phyloP scores from a whole-genome alignment of 2,113 vertebrate genomes.

The Rhea americana region DNA sequence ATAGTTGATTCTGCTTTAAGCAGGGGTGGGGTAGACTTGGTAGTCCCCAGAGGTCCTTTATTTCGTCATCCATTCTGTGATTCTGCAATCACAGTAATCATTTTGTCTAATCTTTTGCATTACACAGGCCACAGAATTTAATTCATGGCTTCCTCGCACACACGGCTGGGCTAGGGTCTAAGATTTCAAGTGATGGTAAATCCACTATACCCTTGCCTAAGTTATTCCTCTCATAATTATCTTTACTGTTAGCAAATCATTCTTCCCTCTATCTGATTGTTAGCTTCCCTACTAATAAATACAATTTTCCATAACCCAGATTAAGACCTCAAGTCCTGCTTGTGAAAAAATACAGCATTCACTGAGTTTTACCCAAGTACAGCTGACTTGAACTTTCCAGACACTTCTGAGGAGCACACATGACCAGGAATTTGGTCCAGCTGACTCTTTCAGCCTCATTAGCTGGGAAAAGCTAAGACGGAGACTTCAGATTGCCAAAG shows the following conservation, averaged over 20 bases:
- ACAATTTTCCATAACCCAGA: not conserved
- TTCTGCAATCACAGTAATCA: not conserved
- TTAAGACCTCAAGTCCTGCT: not conserved
- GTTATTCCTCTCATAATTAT: not conserved
- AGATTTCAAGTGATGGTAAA: not conserved
- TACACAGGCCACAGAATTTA: not conserved
- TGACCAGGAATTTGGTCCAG: not conserved
- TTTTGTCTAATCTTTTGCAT: not conserved
- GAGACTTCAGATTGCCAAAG: no score
- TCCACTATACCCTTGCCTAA: not conserved
- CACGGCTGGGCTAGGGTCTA: rapidly evolving
- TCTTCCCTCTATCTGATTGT: not conserved
- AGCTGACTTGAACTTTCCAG: not conserved
- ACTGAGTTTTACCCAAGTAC: not conserved
- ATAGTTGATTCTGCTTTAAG: not conserved
- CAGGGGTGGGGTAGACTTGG: not conserved
- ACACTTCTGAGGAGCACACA: not conserved
- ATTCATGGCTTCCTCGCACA: not conserved
- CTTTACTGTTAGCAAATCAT: not conserved
- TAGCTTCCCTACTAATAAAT: not conserved
- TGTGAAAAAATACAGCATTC: not conserved
- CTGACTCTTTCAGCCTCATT: not conserved
- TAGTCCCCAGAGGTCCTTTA: not conserved
- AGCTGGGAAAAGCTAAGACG: not conserved
- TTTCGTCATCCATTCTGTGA: not conserved